phyloP scores from a whole-genome alignment of 2,888 invertebrate genomes.

The Rosalia funebris region DNA sequence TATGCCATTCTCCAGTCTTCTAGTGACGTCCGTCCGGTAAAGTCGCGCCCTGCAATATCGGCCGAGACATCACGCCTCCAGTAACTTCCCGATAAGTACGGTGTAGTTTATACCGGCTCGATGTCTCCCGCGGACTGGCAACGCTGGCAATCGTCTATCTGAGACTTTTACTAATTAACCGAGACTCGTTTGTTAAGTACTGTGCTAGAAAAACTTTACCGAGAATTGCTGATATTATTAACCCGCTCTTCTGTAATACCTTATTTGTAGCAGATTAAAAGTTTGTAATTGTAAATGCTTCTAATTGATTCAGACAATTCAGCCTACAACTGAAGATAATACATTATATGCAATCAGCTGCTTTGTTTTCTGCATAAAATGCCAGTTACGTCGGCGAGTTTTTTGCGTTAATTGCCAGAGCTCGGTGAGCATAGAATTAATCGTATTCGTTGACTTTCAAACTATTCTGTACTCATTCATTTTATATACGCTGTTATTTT shows the following conservation, averaged over 20 bases:
- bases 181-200: constrained; percentile 52
- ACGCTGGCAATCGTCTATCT: constrained; percentile 49
- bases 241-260: constrained; percentile 49
- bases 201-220: constrained; percentile 54
- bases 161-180: constrained; percentile 56
- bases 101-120: constrained; percentile 42
- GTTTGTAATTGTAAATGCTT: constrained; percentile 56
- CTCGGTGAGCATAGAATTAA: not conserved
- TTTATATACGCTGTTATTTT: too few species aligned
- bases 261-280: constrained; percentile 57
- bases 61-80: constrained; percentile 53
- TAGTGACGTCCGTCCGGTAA: not conserved
- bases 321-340: constrained; percentile 36
- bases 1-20: not conserved
- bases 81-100: constrained; percentile 31
- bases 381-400: not conserved
- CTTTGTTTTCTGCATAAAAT: constrained; percentile 26
- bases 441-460: not conserved
- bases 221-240: constrained; percentile 52
- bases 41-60: constrained; percentile 36
- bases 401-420: not conserved
- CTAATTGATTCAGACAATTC: constrained; percentile 52
- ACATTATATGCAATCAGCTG: constrained; percentile 30
- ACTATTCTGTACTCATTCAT: too few species aligned
- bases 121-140: constrained; percentile 43